Evolutionary conservation across 1,140 invertebrate genomes (phyloP), one percentile per base, ranked within the genome.

Genomic region (Pseudomyrmex cubaensis): DNA sequence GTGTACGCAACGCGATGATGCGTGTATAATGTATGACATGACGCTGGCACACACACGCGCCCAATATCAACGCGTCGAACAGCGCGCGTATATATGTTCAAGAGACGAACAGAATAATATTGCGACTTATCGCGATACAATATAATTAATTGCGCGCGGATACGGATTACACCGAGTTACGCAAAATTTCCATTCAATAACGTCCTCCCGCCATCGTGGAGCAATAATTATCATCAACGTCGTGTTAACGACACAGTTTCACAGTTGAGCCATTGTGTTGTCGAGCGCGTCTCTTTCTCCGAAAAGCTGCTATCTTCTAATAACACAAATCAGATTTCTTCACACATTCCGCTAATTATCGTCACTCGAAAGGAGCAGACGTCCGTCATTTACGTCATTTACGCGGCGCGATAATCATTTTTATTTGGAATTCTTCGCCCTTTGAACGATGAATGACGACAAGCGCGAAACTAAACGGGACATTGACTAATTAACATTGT

Each of bases 81-180:
- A 7, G 35, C 35, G 35, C 64, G 64, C 52, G 56, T 50, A 20
- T 13, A 3, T 59, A 61, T 59, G 66, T 54, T 80, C 76, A 52
- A 63, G 25, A 57, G 35, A 66, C 59, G 57, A 72, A 61, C 78
- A 22, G 59, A 66, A 67, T 67, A 76, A 85, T 54, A 64, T 88
- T 77, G 67, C 73, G 76, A 82, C 73, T 64, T 88, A 88, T 88
- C 77, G 17, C 61, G 56, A 74, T 54, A 76, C 62, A 46, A 88
- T 88, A 35, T 35, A 88, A 88, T 88, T 88, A 88, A 88, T 88
- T 83, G 86, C 73, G 83, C 70, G 67, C 86, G 77, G 52, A 73
- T 84, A 82, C 80, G 86, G 86, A 87, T 88, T 88, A 88, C 83
- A 82, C 46, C 35, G 61, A 85, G 85, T 87, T 82, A 83, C 72